These are phyloP conservation scores for Mesocricetus auratus DNA, from an alignment of 2,113 vertebrate genomes.

Conservation along the genomic window DNA sequence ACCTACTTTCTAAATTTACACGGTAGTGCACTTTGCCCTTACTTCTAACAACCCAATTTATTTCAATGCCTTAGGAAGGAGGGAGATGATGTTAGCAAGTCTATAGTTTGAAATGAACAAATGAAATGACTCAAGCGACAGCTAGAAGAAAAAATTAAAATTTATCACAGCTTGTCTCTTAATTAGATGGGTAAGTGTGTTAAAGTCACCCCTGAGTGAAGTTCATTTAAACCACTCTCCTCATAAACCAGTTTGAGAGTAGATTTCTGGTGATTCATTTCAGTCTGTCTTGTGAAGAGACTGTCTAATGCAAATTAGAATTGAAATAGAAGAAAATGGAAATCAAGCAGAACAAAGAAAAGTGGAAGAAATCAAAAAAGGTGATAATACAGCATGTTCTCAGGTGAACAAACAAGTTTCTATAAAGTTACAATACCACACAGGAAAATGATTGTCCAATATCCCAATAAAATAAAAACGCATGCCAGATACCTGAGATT, in stretches of 20 bases:
- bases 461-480: neutral
- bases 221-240: conserved; percentile 7
- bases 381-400: neutral
- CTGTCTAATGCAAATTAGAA: neutral
- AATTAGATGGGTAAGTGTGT: conserved; percentile 48
- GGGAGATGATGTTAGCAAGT: conserved; percentile 38
- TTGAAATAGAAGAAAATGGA: conserved; percentile 25
- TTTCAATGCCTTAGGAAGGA: conserved; percentile 34
- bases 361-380: neutral
- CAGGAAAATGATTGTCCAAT: neutral
- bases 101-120: conserved; percentile 21
- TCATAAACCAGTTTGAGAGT: conserved; percentile 22
- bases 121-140: conserved; percentile 19
- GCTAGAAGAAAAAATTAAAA: conserved; percentile 2
- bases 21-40: no score
- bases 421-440: neutral
- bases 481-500: neutral
- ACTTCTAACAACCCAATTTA: conserved; percentile 64
- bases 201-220: neutral
- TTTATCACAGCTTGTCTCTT: neutral
- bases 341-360: conserved; percentile 21
- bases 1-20: conserved; percentile 75
- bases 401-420: neutral
- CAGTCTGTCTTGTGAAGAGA: neutral
- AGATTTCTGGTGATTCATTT: conserved; percentile 4